Base-by-base conservation (phyloP, 2,888 invertebrate genomes). In the Cacoxenus indagator region DNA sequence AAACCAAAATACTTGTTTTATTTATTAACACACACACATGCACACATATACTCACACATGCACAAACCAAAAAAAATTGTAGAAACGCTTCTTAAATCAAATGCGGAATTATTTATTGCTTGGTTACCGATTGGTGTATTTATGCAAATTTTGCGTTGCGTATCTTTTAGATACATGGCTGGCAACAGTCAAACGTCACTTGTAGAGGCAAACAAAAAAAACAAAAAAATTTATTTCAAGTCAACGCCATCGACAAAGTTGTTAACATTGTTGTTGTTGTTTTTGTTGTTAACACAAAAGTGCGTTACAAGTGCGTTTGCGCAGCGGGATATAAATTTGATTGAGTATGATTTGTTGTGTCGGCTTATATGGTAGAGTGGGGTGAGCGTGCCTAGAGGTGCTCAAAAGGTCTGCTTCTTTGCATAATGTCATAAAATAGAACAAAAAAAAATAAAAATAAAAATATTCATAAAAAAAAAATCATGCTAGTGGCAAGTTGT, bases 281-380 rank as follows among this genome's bases (percentile, higher is more conserved):
- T 57, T n/a, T 57, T 57, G 9, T 31, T 14, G n/a, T 31, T 37
- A 19, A 62, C 61, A 24, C 24, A n/a, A n/a, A 45, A 62, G 61
- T 62, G 61, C 61, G 61, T 62, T 62, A 45, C 45, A 62, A 62
- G 61, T 62, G 61, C 61, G 61, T 62, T 62, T 61, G 61, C 43
- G 29, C 61, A 24, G 37, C 37, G 59, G 31, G 37, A 19, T 59
- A 19, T 17, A 17, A 43, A 48, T 17, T 22, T 5, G 22, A 48
- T 48, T 9, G 4, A 48, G 48, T 48, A 14, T 14, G 8, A 11
- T 37, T 9, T 48, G 48, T 14, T 8, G 37, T 8, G 37, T 14
- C 37, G 14, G 37, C 37, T 37, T 37, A 48, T 6, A 6, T 6
- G 46, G 17, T 19, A 4, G 1, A 4, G 8, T 48, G 3, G 22